Conservation (phyloP, 1,140 invertebrate species). For the Plodia interpunctella region DNA sequence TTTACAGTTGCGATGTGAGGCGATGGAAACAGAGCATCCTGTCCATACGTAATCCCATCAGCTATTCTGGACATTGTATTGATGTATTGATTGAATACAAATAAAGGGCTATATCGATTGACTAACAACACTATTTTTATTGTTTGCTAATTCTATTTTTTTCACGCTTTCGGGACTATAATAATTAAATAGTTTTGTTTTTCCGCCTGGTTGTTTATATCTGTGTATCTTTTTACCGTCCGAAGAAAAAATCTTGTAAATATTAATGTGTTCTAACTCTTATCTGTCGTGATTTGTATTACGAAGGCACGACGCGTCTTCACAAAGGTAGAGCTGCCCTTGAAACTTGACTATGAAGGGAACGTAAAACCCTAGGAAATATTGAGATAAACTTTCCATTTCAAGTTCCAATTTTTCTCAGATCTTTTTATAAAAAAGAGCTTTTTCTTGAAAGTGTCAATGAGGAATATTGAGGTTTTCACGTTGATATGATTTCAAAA, state of each 20-base stretch:
- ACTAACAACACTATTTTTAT: not conserved
- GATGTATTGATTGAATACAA: no score
- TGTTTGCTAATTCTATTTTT: not conserved
- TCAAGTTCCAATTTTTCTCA: not conserved
- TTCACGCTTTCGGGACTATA: no score
- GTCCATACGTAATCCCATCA: conserved; percentile 6
- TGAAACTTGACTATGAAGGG: conserved; percentile 1
- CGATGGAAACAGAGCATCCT: not conserved
- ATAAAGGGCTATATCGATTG: not conserved
- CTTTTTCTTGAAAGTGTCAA: not conserved
- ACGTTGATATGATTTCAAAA: no score
- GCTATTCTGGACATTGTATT: not conserved
- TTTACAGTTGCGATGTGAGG: conserved; percentile 10
- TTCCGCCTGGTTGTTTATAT: no score
- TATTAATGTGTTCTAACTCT: not conserved
- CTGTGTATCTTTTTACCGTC: no score
- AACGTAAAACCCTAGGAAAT: not conserved
- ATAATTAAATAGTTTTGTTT: no score
- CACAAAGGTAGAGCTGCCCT: not conserved
- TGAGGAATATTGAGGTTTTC: no score
- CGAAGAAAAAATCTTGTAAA: no score
- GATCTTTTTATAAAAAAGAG: not conserved
- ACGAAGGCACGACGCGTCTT: not conserved
- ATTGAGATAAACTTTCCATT: not conserved
- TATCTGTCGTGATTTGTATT: conserved; percentile 4